These are phyloP conservation scores for Ovibos moschatus DNA, from an alignment of 2,113 vertebrate species.

Conservation along the genomic window DNA sequence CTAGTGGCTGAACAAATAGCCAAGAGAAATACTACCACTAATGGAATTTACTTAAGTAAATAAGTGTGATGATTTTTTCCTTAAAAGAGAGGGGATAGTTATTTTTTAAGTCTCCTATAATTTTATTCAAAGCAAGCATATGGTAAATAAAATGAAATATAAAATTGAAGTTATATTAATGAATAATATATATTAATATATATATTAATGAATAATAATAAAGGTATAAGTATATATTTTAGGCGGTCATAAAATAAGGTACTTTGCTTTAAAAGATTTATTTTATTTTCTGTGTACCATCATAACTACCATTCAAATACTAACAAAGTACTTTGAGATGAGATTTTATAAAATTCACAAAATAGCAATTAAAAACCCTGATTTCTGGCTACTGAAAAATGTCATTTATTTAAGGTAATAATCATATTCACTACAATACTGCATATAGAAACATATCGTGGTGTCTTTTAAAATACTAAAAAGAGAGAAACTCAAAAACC, in stretches of 20 bases:
- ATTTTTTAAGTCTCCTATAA: neutral
- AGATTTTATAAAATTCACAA: slow-evolving; percentile 22
- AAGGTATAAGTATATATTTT: neutral
- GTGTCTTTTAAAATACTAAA: neutral
- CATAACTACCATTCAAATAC: neutral
- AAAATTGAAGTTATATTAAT: neutral
- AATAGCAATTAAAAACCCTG: slow-evolving; percentile 14
- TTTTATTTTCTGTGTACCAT: neutral
- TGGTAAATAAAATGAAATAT: neutral
- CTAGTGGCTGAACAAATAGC: slow-evolving; percentile 30
- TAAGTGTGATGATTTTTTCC: neutral
- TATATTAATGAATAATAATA: neutral
- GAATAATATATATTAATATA: too few relatives aligned
- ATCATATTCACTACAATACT: neutral
- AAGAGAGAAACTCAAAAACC: neutral
- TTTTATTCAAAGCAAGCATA: slow-evolving; percentile 33
- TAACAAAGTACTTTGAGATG: neutral
- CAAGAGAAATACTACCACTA: neutral
- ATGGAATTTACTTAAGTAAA: neutral
- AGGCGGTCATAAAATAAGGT: neutral
- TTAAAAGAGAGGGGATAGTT: neutral
- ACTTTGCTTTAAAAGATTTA: neutral
- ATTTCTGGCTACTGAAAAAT: slow-evolving; percentile 17
- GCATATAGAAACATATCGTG: neutral
- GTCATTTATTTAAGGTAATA: neutral